Percentiles rank a stretch among this genome's conserved stretches.
phyloP scores from a whole-genome alignment of 1,140 invertebrate genomes.

The Anastrepha ludens region DNA sequence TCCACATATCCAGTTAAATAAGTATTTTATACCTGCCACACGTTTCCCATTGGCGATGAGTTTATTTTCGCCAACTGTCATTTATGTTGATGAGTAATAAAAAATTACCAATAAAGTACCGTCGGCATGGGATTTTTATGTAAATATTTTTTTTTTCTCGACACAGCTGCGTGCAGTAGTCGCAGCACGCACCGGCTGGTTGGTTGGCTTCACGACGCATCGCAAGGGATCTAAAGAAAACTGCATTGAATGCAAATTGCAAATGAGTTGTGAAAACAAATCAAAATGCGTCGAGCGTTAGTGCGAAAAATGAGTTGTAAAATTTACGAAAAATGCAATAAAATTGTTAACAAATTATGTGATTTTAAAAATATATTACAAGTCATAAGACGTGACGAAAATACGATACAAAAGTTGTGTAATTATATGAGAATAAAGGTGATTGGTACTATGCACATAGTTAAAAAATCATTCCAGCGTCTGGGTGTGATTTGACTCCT shows the following conservation, averaged over 20 bases:
- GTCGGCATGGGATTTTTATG: not conserved
- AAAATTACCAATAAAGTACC: not conserved
- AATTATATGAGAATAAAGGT: too few species aligned
- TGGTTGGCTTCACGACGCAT: not conserved
- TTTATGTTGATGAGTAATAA: not conserved
- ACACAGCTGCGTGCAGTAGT: not conserved
- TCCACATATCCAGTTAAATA: not conserved
- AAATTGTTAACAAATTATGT: not conserved
- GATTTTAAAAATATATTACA: too few species aligned
- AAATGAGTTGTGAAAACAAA: not conserved
- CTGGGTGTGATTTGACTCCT: too few species aligned
- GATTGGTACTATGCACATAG: too few species aligned
- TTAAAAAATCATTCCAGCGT: too few species aligned
- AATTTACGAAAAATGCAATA: not conserved
- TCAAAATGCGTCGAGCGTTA: not conserved
- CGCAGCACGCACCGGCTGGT: not conserved
- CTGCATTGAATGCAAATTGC: not conserved
- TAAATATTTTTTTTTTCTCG: not conserved
- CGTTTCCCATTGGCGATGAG: not conserved
- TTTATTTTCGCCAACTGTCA: not conserved
- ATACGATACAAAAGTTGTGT: too few species aligned
- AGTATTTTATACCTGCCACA: not conserved
- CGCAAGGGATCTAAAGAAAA: not conserved
- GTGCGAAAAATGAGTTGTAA: constrained; percentile 10
- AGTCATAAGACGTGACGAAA: too few species aligned